Evolutionary conservation across 2,797 vertebrate genomes (phyloP).

Genomic region (Cynodonichthys magdalenae): DNA sequence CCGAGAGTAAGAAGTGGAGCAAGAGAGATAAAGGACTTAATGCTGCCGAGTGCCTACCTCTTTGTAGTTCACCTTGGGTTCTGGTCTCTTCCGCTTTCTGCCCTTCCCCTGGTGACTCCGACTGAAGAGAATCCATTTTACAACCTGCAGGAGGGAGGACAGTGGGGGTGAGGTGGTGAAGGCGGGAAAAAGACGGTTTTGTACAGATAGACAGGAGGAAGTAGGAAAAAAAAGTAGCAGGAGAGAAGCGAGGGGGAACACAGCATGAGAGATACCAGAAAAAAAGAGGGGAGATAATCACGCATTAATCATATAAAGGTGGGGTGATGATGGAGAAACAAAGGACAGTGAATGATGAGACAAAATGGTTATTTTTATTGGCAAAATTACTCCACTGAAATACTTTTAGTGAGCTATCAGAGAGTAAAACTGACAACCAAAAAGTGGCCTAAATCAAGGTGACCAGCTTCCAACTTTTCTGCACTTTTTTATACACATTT

Average conservation of each 20-base stretch:
- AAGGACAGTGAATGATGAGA: constrained; percentile 1
- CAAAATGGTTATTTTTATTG: constrained; percentile 43
- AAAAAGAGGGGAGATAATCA: constrained; percentile 2
- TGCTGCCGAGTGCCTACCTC: constrained; percentile 84
- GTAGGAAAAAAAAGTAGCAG: constrained; percentile 27
- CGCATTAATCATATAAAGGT: constrained; percentile 34
- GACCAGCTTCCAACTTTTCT: constrained; percentile 46
- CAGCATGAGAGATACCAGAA: constrained; percentile 11
- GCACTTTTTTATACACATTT: constrained; percentile 42
- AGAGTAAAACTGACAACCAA: constrained; percentile 12
- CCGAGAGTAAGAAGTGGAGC: constrained; percentile 18
- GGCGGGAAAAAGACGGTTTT: constrained; percentile 50
- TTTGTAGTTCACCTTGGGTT: constrained; percentile 83
- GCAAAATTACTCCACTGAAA: constrained; percentile 42
- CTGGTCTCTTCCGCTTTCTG: constrained; percentile 85
- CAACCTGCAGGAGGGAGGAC: constrained; percentile 82
- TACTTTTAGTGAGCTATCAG: constrained; percentile 14
- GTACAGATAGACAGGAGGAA: constrained; percentile 32
- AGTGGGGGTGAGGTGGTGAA: constrained; percentile 31
- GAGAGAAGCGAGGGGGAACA: constrained; percentile 36
- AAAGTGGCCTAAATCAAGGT: background rate
- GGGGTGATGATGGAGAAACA: constrained; percentile 17
- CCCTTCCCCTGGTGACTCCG: constrained; percentile 83
- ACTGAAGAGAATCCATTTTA: constrained; percentile 90
- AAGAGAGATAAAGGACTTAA: constrained; percentile 45